These are phyloP conservation scores for Drosophila nigromelanica DNA, from an alignment of 1,140 invertebrate species.

Conservation along the genomic window DNA sequence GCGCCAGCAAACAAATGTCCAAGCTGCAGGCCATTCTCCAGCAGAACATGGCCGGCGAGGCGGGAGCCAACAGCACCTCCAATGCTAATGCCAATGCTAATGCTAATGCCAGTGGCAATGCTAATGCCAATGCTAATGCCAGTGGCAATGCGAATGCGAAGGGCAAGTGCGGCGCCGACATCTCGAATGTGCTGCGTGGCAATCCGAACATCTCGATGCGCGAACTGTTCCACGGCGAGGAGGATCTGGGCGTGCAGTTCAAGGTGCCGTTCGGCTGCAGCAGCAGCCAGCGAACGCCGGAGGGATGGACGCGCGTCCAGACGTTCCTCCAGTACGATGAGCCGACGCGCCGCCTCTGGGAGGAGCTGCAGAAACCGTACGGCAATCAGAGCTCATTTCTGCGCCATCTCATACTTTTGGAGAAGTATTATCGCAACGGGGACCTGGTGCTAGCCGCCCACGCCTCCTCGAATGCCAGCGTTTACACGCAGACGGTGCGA, in stretches of 20 bases:
- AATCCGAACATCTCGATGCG: slow-evolving; percentile 92
- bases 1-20: slow-evolving; percentile 63
- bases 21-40: slow-evolving; percentile 80
- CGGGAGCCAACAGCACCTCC: neutral
- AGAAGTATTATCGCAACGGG: slow-evolving; percentile 91
- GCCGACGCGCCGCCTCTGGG: slow-evolving; percentile 92
- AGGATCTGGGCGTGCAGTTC: slow-evolving; percentile 91
- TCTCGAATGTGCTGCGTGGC: slow-evolving; percentile 86
- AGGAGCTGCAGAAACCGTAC: slow-evolving; percentile 91
- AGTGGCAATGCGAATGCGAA: slow-evolving; percentile 2
- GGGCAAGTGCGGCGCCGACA: slow-evolving; percentile 54
- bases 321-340: slow-evolving; percentile 91
- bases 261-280: slow-evolving; percentile 83
- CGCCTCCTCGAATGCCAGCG: slow-evolving; percentile 89
- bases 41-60: slow-evolving; percentile 53
- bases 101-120: slow-evolving; percentile 4
- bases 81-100: slow-evolving; percentile 3
- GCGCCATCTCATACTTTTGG: slow-evolving; percentile 90
- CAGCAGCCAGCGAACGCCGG: slow-evolving; percentile 86
- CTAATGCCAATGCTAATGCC: neutral
- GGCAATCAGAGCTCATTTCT: slow-evolving; percentile 93
- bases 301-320: slow-evolving; percentile 92
- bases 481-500: slow-evolving; percentile 91
- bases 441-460: slow-evolving; percentile 89
- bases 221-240: slow-evolving; percentile 91